Evolutionary conservation across 2,113 vertebrate species (phyloP), one percentile per base, ranked within the genome.

Genomic region (Acrocephalus arundinaceus): DNA sequence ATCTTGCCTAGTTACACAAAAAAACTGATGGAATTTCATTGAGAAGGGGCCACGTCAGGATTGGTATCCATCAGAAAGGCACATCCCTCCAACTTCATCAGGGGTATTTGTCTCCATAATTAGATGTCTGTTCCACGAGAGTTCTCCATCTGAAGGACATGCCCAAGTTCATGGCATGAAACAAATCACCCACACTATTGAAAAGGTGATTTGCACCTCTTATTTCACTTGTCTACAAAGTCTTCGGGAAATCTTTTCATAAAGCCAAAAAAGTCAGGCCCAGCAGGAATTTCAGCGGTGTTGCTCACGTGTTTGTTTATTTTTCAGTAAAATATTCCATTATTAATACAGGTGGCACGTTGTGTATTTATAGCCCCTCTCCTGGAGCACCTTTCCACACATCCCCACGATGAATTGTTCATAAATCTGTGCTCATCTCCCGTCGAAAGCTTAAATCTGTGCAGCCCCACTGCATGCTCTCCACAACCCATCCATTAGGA

Each of bases 41-140:
- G 87, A 93, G 81, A 89, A 96, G 68, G 90, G 67, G 15, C 33
- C 89, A 78, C 3, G 23, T 87, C 78, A 71, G 87, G 52, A 90
- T 85, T 70, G 39, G 61, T 37, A 72, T 79, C 51, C 78, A 78
- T 87, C 90, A 92, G 75, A 94, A 85, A 94, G 75, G 93, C 75
- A 55, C 61, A 78, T 87, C 73, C 91, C 59, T 83, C 91, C 91
- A 93, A 46, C 79, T 87, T 61, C 59, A 52, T 67, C 45, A 30
- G 88, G 87, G 75, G 39, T 93, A 91, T 97, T 94, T 96, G 57
- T 97, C 65, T 96, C 83, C 13, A 5, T 84, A 91, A 92, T 94
- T 48, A 96, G 85, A 55, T 89, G 91, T 61, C 88, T 95, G 51
- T 59, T 94, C 82, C 77, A 75, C 72, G 46, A 39, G 76, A 68